Evolutionary conservation across 1,140 invertebrate genomes (phyloP).

Genomic region (Calephelis virginiensis): DNA sequence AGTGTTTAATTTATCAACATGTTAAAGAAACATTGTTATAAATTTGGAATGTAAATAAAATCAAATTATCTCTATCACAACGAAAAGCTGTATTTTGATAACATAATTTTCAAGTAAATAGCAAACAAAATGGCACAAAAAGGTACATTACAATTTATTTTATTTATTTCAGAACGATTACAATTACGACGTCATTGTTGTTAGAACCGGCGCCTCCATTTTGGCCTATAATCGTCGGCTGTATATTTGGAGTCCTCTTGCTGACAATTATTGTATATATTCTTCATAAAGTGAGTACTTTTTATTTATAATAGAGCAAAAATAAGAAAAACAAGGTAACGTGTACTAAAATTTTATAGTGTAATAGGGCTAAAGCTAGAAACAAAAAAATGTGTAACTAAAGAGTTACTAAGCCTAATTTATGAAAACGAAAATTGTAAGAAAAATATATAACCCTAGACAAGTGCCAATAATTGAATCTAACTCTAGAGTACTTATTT

Average conservation of each 20-base stretch:
- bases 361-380: not conserved
- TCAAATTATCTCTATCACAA: no score
- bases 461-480: no score
- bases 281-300: conserved; percentile 45
- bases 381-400: not conserved
- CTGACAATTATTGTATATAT: conserved; percentile 36
- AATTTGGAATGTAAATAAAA: no score
- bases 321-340: not conserved
- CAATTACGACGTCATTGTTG: conserved; percentile 40
- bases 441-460: no score
- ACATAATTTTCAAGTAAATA: no score
- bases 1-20: no score
- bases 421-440: no score
- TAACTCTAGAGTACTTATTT: no score
- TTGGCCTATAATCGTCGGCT: conserved; percentile 46
- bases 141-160: conserved; percentile 3
- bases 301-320: not conserved
- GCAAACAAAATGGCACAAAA: not conserved
- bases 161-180: conserved; percentile 31
- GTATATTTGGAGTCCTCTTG: conserved; percentile 37
- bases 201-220: conserved; percentile 44
- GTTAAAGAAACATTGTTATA: no score
- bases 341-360: no score
- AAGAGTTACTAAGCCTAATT: no score
- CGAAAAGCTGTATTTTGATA: no score